Percentiles rank a stretch among this genome's conserved stretches.
These are phyloP conservation scores for Plectrocnemia conspersa DNA, from an alignment of 1,140 invertebrate genomes.

Conservation along the genomic window DNA sequence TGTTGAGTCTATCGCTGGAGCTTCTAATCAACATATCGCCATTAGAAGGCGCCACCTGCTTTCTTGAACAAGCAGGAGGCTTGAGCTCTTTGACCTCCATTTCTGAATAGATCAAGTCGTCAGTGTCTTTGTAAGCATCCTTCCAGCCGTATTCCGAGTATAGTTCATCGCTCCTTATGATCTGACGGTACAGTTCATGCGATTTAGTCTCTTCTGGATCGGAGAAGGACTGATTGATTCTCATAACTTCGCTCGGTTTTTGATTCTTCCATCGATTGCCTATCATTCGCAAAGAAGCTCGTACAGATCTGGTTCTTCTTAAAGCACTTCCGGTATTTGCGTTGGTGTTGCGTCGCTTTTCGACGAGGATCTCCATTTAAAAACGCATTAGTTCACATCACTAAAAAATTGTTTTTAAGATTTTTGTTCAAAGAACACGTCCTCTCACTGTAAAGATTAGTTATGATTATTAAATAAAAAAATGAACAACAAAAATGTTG, in stretches of 20 bases:
- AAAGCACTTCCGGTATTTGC: constrained; percentile 43
- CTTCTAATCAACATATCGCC: constrained; percentile 43
- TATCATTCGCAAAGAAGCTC: constrained; percentile 65
- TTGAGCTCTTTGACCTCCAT: constrained; percentile 37
- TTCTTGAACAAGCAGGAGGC: constrained; percentile 49
- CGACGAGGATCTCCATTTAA: constrained; percentile 47
- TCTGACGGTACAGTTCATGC: constrained; percentile 44
- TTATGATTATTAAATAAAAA: too few relatives aligned
- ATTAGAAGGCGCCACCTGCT: constrained; percentile 37
- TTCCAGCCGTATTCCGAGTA: constrained; percentile 44
- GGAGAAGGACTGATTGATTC: constrained; percentile 35
- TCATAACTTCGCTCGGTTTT: constrained; percentile 40
- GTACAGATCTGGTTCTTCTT: constrained; percentile 64
- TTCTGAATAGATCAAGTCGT: constrained; percentile 45
- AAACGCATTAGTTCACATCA: too few relatives aligned
- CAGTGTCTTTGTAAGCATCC: constrained; percentile 44
- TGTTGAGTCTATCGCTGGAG: constrained; percentile 41
- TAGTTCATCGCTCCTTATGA: constrained; percentile 41
- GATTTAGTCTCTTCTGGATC: constrained; percentile 42
- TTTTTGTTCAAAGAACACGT: too few relatives aligned
- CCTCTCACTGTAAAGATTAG: too few relatives aligned
- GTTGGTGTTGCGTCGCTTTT: constrained; percentile 42
- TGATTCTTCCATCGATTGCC: constrained; percentile 51
- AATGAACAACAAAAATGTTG: too few relatives aligned
- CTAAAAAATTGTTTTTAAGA: too few relatives aligned